phyloP scores from a whole-genome alignment of 23 tunicate genomes.

The Corella eumyota region DNA sequence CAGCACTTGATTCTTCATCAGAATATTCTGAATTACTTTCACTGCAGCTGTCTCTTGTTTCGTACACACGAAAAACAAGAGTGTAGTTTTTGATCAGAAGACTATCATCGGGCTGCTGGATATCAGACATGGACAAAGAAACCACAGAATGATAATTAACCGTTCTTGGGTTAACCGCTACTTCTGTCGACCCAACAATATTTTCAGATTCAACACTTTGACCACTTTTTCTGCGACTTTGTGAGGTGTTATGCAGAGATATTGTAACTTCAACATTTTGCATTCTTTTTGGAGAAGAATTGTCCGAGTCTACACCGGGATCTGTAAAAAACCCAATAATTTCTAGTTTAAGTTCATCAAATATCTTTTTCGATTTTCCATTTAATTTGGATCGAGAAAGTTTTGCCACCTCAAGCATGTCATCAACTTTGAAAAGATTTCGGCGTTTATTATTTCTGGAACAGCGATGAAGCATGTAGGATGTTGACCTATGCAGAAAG shows the following conservation, averaged over 20 bases:
- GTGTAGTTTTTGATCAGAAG: conserved; percentile 28
- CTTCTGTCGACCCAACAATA: conserved; percentile 27
- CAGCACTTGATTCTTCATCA: conserved; percentile 23
- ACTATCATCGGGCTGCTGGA: conserved; percentile 19
- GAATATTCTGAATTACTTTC: conserved; percentile 20
- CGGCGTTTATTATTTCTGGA: conserved; percentile 69
- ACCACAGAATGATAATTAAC: conserved; percentile 10
- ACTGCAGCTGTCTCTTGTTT: conserved; percentile 14
- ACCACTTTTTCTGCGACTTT: conserved; percentile 48
- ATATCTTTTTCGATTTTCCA: no score
- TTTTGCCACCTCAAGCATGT: no score
- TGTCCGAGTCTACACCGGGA: conserved; percentile 37
- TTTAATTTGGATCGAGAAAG: no score
- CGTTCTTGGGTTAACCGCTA: conserved; percentile 62
- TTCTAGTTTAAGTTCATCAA: conserved; percentile 35
- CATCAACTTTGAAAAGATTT: no score
- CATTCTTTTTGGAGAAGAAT: conserved; percentile 27
- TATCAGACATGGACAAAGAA: not conserved
- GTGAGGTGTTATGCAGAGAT: conserved; percentile 21
- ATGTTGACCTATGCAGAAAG: conserved; percentile 53
- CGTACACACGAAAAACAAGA: conserved; percentile 37
- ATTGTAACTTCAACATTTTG: conserved; percentile 35
- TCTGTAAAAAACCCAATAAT: conserved; percentile 48
- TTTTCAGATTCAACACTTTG: conserved; percentile 27
- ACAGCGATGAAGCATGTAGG: conserved; percentile 63